Base-by-base conservation (phyloP, 2,888 invertebrate genomes). In the Parthenolecanium corni region DNA sequence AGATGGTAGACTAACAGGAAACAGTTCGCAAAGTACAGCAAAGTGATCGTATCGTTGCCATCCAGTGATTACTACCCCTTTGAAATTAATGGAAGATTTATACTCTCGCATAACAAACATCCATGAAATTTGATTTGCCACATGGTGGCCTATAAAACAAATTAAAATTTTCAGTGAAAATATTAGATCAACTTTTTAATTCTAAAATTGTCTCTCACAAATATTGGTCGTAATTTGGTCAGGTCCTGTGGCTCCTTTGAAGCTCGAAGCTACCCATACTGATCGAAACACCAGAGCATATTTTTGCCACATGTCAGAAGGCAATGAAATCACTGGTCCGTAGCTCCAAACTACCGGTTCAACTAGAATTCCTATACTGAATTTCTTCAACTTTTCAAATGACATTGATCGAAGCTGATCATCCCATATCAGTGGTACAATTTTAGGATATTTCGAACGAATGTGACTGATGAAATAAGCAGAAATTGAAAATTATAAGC, bases 271-370 rank as follows among this genome's bases (percentile, higher is more conserved):
- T 11, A 74, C 75, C 78, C 78, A 79, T n/a, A 77, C 71, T 20
- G 72, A 70, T 1, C 73, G 71, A 68, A 77, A 77, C 21, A 74
- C 71, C 61, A 73, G 70, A 11, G 73, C 70, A 66, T 74, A 75
- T 64, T 62, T 64, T 67, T 68, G 63, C 71, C 71, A 70, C 69
- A 57, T 42, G 2, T 20, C 16, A 11, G 25, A 25, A 9, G 23
- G 21, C 6, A 57, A 68, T 23, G 70, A 68, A 16, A 73, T 70
- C 64, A 71, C 71, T 42, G 71, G 71, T 1, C 72, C 71, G 67
- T 79, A 79, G 51, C 75, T 75, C 79, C 79, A 79, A 2, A 79
- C 74, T 73, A 79, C 77, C 1, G 76, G 75, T 66, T 79, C 77
- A 1, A 78, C 77, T 14, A 76, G 66, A n/a, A 70, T 69, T 9